Evolutionary conservation across 2,113 vertebrate species (phyloP).

Genomic region (Lepisosteus osseus): DNA sequence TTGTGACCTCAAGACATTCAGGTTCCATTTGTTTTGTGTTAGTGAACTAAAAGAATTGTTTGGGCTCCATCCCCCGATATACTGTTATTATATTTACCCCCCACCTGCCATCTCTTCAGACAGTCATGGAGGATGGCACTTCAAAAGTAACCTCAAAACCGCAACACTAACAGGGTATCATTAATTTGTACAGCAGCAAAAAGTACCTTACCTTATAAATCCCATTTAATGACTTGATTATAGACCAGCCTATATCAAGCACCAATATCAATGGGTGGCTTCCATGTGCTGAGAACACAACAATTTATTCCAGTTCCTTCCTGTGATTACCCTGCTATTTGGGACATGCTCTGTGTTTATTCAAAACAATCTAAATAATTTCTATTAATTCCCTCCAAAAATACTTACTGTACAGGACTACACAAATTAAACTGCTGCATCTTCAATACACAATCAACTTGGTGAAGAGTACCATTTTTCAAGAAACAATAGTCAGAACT

Average conservation of each 20-base stretch:
- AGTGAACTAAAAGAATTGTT: no score
- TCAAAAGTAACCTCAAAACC: constrained; percentile 9
- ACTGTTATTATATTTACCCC: not conserved
- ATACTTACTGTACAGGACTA: no score
- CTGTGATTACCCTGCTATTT: not conserved
- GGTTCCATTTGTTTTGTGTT: no score
- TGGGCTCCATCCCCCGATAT: not conserved
- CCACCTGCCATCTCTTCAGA: constrained; percentile 30
- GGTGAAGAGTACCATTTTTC: no score
- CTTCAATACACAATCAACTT: no score
- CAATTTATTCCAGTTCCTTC: constrained; percentile 2
- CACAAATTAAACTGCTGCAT: no score
- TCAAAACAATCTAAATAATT: not conserved
- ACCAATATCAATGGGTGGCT: constrained; percentile 3
- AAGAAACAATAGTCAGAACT: no score
- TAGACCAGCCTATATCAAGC: constrained; percentile 9
- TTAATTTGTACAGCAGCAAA: constrained; percentile 16
- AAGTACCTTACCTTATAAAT: not conserved
- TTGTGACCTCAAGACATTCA: no score
- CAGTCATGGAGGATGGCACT: constrained; percentile 14
- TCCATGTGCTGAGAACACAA: not conserved
- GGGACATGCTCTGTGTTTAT: not conserved
- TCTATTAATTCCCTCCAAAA: no score
- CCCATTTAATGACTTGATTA: constrained; percentile 16
- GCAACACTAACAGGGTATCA: not conserved